phyloP scores from a whole-genome alignment of 2,113 vertebrate species.

The Pollimyrus isidori region DNA sequence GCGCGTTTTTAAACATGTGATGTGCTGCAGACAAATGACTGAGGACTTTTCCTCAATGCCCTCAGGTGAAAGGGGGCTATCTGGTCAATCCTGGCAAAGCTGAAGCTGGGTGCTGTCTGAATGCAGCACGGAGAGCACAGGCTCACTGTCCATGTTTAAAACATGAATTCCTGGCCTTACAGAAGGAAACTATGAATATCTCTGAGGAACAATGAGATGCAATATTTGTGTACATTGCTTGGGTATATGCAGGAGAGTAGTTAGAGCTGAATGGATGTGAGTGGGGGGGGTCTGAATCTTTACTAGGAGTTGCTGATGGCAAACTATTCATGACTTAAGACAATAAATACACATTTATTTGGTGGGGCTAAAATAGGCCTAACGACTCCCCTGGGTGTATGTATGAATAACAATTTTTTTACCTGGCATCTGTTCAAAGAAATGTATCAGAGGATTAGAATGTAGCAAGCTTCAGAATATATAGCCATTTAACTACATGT shows the following conservation, averaged over 20 bases:
- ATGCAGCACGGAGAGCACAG: background rate
- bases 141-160: background rate
- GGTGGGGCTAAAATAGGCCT: background rate
- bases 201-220: background rate
- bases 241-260: background rate
- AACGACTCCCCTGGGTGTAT: background rate
- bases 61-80: background rate
- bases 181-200: background rate
- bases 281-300: background rate
- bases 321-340: background rate
- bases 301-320: background rate
- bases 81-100: background rate
- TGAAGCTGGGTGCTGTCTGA: background rate
- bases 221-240: background rate
- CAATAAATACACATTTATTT: background rate
- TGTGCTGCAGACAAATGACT: background rate
- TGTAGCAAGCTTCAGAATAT: background rate
- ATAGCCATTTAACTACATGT: background rate
- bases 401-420: background rate
- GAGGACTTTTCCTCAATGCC: background rate
- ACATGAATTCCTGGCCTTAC: background rate
- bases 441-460: background rate
- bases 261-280: background rate
- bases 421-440: constrained; percentile 1
- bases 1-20: background rate